Conservation (phyloP, 2,888 invertebrate genomes). For the Ophion obscuratus region DNA sequence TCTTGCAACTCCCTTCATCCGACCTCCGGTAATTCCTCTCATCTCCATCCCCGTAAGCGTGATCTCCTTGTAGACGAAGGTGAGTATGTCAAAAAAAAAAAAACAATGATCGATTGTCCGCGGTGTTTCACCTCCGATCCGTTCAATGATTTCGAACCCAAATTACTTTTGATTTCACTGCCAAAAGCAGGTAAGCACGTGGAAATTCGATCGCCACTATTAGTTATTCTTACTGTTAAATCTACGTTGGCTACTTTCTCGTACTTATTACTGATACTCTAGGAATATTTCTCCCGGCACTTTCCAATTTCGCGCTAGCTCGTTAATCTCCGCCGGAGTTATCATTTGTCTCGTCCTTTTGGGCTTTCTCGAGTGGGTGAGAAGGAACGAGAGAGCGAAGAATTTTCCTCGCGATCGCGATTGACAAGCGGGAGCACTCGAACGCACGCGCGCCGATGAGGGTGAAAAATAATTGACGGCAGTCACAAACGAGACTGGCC, state of each 20-base stretch:
- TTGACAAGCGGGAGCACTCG: slow-evolving; percentile 37
- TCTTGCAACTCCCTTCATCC: slow-evolving; percentile 36
- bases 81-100: slow-evolving; percentile 14
- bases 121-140: slow-evolving; percentile 6
- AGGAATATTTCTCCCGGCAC: slow-evolving; percentile 59
- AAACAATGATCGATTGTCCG: slow-evolving; percentile 46
- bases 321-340: slow-evolving; percentile 76
- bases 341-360: slow-evolving; percentile 77
- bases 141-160: slow-evolving; percentile 23
- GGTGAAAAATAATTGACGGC: slow-evolving; percentile 62
- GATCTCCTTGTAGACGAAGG: slow-evolving; percentile 40
- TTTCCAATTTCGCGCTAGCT: slow-evolving; percentile 72
- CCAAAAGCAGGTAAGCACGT: not conserved
- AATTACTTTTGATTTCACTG: slow-evolving; percentile 20
- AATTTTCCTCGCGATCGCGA: slow-evolving; percentile 12
- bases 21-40: slow-evolving; percentile 54
- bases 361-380: slow-evolving; percentile 47
- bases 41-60: slow-evolving; percentile 41
- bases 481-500: slow-evolving; percentile 70
- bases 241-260: not conserved
- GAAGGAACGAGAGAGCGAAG: slow-evolving; percentile 69
- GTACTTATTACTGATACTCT: slow-evolving; percentile 45
- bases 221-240: slow-evolving; percentile 16
- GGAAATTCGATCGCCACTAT: not conserved
- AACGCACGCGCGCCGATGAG: slow-evolving; percentile 28